These are phyloP conservation scores for Dryadula phaetusa DNA, from an alignment of 2,888 invertebrate species.

Conservation along the genomic window DNA sequence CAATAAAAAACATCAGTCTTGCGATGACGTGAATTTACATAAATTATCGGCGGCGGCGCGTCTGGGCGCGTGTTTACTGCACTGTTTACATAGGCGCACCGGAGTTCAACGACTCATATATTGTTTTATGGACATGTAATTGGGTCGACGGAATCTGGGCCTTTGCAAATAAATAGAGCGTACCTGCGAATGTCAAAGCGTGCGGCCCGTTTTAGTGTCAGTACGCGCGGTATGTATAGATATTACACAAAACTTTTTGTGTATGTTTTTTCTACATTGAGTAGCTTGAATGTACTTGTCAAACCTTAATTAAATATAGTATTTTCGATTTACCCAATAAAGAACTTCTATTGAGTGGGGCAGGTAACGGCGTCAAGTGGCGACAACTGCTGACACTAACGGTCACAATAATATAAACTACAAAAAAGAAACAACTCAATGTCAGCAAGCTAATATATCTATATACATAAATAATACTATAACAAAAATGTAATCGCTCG, in stretches of 20 bases:
- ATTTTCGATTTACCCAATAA: background rate
- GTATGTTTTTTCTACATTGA: background rate
- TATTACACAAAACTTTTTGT: background rate
- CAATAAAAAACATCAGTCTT: constrained; percentile 80
- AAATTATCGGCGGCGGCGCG: constrained; percentile 79
- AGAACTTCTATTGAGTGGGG: background rate
- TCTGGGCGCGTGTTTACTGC: constrained; percentile 71
- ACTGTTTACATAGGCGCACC: constrained; percentile 76
- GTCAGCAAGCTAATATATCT: constrained; percentile 36
- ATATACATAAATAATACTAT: constrained; percentile 56
- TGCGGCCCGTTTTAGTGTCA: background rate
- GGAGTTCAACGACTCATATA: constrained; percentile 80
- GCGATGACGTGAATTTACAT: constrained; percentile 82
- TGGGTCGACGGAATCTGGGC: constrained; percentile 76
- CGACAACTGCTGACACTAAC: background rate
- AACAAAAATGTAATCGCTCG: constrained; percentile 51
- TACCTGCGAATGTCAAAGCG: constrained; percentile 31
- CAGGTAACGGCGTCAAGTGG: constrained; percentile 4
- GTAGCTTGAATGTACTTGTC: too few relatives aligned
- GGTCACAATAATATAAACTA: background rate
- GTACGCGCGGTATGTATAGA: background rate
- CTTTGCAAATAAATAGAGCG: constrained; percentile 64
- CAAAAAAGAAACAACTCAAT: constrained; percentile 29
- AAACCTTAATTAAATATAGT: background rate
- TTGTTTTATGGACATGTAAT: constrained; percentile 81